Evolutionary conservation across 1,140 invertebrate genomes (phyloP).

Genomic region (Tribolium castaneum): DNA sequence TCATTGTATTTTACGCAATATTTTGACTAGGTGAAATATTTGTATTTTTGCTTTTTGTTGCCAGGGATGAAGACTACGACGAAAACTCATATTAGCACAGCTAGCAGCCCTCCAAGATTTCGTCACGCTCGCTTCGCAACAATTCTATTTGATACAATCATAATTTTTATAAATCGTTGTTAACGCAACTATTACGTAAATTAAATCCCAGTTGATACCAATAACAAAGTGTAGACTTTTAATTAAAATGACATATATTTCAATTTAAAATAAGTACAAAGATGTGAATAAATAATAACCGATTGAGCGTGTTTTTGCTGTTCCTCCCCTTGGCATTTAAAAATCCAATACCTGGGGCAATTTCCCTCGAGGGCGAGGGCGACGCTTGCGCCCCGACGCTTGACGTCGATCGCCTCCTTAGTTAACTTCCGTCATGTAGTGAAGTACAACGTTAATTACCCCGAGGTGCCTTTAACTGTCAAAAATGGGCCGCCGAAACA

Average conservation of each 20-base stretch:
- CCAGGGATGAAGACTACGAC: conserved; percentile 58
- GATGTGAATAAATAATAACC: not conserved
- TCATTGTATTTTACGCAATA: too few relatives aligned
- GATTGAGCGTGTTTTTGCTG: not conserved
- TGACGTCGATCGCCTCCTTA: not conserved
- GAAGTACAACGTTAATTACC: conserved; percentile 31
- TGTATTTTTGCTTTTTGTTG: not conserved
- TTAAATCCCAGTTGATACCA: not conserved
- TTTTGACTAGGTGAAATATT: too few relatives aligned
- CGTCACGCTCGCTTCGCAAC: conserved; percentile 21
- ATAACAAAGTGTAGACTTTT: conserved; percentile 13
- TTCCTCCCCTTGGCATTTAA: not conserved
- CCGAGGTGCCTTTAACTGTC: conserved; percentile 32
- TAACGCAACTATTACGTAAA: conserved; percentile 14
- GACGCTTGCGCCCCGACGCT: conserved; percentile 40
- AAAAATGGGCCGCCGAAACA: conserved; percentile 60
- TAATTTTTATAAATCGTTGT: conserved; percentile 23
- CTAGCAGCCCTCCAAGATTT: not conserved
- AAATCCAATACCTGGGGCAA: not conserved
- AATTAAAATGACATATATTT: conserved; percentile 14
- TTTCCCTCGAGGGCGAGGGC: not conserved
- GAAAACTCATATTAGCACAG: conserved; percentile 58
- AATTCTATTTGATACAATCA: conserved; percentile 8
- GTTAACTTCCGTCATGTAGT: conserved; percentile 41
- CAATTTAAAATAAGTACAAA: conserved; percentile 31